Evolutionary conservation across 1,140 invertebrate species (phyloP).

Genomic region (Sycophaga agraensis): DNA sequence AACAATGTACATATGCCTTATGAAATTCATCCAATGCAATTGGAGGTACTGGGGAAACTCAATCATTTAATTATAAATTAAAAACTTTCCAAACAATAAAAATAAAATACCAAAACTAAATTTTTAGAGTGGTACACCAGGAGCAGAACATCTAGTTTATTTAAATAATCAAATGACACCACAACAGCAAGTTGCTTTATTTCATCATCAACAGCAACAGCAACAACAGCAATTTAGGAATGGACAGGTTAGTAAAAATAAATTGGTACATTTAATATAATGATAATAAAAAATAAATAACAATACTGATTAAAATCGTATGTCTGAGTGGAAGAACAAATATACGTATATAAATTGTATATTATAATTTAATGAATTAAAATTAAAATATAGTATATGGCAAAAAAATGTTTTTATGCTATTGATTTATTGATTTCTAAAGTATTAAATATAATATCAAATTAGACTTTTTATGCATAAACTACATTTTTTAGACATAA

Average conservation of each 20-base stretch:
- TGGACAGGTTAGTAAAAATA: slow-evolving; percentile 52
- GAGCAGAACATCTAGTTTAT: slow-evolving; percentile 68
- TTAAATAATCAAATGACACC: slow-evolving; percentile 66
- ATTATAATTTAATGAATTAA: too few relatives aligned
- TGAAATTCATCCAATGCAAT: slow-evolving; percentile 62
- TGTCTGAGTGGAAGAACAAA: too few relatives aligned
- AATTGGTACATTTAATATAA: too few relatives aligned
- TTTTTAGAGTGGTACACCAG: slow-evolving; percentile 63
- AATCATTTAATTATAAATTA: not conserved
- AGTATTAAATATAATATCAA: too few relatives aligned
- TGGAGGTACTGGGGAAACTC: slow-evolving; percentile 59
- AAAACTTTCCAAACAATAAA: not conserved
- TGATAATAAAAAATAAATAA: too few relatives aligned
- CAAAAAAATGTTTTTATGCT: too few relatives aligned
- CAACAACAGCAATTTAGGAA: slow-evolving; percentile 64
- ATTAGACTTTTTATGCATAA: too few relatives aligned
- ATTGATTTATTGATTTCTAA: too few relatives aligned
- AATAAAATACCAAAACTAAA: not conserved
- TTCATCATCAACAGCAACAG: slow-evolving; percentile 64
- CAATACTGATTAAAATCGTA: too few relatives aligned
- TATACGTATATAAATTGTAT: too few relatives aligned
- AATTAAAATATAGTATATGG: too few relatives aligned
- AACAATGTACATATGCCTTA: slow-evolving; percentile 61
- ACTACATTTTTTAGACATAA: too few relatives aligned
- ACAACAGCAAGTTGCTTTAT: slow-evolving; percentile 63